A percentile compares a stretch with the other conserved stretches of the same genome.
Conservation (phyloP, 2,113 vertebrate genomes). For the Sakesphorus luctuosus region DNA sequence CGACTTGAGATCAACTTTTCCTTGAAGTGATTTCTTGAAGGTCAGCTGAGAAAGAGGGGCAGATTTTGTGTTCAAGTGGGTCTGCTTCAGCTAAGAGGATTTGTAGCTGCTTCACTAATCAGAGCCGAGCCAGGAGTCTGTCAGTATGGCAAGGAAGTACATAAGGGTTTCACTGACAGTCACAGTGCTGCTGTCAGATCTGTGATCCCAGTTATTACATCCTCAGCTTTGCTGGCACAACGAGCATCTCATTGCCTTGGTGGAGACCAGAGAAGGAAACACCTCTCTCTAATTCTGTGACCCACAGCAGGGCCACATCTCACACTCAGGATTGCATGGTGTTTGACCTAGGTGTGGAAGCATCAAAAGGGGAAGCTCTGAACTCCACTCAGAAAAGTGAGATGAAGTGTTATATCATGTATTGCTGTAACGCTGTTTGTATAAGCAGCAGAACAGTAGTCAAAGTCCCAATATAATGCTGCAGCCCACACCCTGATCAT, state of each 20-base stretch:
- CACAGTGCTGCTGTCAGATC: background rate
- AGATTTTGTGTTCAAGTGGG: background rate
- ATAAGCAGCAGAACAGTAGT: background rate
- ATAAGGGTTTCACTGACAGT: accelerated
- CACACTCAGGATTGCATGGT: accelerated
- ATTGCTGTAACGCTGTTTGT: background rate
- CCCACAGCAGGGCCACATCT: background rate
- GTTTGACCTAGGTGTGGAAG: background rate
- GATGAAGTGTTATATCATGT: background rate
- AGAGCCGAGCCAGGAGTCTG: background rate
- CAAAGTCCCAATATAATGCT: background rate
- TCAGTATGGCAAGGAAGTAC: background rate
- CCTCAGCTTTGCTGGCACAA: background rate
- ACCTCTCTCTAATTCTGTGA: background rate
- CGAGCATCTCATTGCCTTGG: background rate
- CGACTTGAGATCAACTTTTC: background rate
- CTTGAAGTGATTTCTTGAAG: background rate
- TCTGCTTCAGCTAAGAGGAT: background rate
- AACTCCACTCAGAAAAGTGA: background rate
- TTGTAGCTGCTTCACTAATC: background rate
- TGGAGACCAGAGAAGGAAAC: background rate
- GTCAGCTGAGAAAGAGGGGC: background rate
- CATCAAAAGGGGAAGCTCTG: background rate
- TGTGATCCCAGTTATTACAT: background rate
- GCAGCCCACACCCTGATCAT: background rate